Evolutionary conservation across 2,797 vertebrate species (phyloP).

Genomic region (Taenioides sp.): DNA sequence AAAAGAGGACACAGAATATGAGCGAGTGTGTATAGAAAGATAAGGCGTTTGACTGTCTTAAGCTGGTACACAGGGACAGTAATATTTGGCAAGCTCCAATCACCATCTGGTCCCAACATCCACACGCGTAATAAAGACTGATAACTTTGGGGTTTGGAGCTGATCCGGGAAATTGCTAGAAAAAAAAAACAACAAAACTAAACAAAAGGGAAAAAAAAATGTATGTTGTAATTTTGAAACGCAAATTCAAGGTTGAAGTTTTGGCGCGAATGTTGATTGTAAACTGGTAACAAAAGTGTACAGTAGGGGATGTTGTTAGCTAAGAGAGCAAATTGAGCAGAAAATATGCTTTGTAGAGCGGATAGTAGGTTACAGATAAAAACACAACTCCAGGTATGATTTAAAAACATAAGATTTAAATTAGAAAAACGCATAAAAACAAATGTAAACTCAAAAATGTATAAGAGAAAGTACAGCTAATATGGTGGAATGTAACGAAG

Average conservation of each 20-base stretch:
- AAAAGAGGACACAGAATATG: conserved; percentile 41
- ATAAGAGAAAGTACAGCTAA: no score
- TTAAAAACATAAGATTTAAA: no score
- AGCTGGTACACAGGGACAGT: conserved; percentile 71
- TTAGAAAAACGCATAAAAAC: neutral
- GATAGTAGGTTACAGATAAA: neutral
- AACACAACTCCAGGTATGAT: neutral
- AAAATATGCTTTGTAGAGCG: neutral
- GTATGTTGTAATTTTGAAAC: neutral
- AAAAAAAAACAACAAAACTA: neutral
- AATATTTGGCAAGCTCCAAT: conserved; percentile 76
- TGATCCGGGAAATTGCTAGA: conserved; percentile 36
- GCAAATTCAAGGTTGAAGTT: conserved; percentile 22
- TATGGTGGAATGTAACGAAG: no score
- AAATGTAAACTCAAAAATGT: no score
- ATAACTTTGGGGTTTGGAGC: conserved; percentile 67
- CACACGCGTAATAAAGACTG: conserved; percentile 78
- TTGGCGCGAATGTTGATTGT: neutral
- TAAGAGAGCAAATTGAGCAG: neutral
- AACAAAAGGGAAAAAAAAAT: neutral
- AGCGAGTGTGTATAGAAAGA: conserved; percentile 68
- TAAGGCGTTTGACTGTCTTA: conserved; percentile 76
- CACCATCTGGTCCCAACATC: conserved; percentile 77
- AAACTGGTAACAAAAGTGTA: neutral
- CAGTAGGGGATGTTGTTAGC: neutral